Evolutionary conservation across 2,888 invertebrate genomes (phyloP), one percentile per base, ranked within the genome.

Genomic region (Pyralis farinalis): DNA sequence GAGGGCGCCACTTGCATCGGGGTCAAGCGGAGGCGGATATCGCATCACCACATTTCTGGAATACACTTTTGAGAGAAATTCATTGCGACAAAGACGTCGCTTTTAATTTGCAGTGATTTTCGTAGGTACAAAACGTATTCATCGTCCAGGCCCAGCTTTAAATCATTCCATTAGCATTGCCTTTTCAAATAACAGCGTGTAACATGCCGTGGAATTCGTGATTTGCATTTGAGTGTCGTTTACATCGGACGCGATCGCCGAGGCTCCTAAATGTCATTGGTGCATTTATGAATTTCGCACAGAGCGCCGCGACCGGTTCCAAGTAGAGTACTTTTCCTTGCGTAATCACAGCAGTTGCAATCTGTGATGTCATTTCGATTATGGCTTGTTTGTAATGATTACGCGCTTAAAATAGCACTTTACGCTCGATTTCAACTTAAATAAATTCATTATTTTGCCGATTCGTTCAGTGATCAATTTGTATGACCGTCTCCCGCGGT

Each of bases 341-440:
- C 46, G 42, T 48, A 51, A 51, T 43, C 43, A 35, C 40, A 42
- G 50, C 42, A 45, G 43, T 46, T 36, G 36, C 34, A 42, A 44
- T 42, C 42, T 40, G 37, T 46, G 43, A 43, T 42, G 44, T 49
- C 47, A 45, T 37, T 37, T 33, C 32, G 10, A 34, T 38, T 42
- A 27, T 47, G 25, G 25, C 25, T 25, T 25, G n/a, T 31, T 38
- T 40, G 41, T 41, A 41, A 44, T 41, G 33, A 45, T 41, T 39
- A 39, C 39, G 38, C 36, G 42, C 40, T 29, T 16, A n/a, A 25
- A 25, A 25, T 7, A 7, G 25, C 25, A 7, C 7, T 25, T n/a
- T 8, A 25, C 25, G 25, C 25, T 25, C 30, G 32, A 34, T 35
- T 42, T 11, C 30, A 34, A 30, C 22, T 31, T n/a, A n/a, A n/a